A percentile compares a stretch with the other conserved stretches of the same genome.
Evolutionary conservation across 2,113 vertebrate species (phyloP).

Genomic region (Aspiorhynchus laticeps): DNA sequence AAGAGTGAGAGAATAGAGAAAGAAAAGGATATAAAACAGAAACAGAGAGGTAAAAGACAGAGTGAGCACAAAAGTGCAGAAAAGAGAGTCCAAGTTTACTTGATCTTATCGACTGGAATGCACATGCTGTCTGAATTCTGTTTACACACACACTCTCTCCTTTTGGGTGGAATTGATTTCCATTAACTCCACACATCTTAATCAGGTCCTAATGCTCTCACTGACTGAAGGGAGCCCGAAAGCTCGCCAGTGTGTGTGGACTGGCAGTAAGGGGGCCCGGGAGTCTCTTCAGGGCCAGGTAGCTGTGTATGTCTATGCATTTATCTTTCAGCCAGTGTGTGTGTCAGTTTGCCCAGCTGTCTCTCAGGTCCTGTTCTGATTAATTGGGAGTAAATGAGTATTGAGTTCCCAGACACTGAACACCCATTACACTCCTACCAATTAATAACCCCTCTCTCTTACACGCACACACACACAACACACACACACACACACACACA

Average conservation of each 20-base stretch:
- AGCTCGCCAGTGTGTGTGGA: neutral
- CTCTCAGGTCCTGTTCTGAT: constrained; percentile 59
- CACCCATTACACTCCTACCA: constrained; percentile 69
- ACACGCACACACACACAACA: constrained; percentile 16
- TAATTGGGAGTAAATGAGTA: constrained; percentile 65
- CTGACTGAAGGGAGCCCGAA: neutral
- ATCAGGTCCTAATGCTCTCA: constrained; percentile 45
- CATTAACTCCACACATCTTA: constrained; percentile 44
- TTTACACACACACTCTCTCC: constrained; percentile 29
- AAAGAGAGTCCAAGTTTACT: constrained; percentile 10
- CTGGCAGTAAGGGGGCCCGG: neutral
- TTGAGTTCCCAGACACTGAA: constrained; percentile 65
- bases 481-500: neutral
- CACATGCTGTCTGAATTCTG: constrained; percentile 1
- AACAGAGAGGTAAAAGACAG: neutral
- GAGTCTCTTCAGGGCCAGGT: constrained; percentile 32
- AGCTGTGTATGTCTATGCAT: constrained; percentile 43
- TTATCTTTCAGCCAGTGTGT: constrained; percentile 33
- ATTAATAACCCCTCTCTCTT: constrained; percentile 63
- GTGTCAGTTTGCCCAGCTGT: constrained; percentile 42
- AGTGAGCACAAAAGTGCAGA: neutral
- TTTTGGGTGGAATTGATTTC: constrained; percentile 48
- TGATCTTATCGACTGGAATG: constrained; percentile 2
- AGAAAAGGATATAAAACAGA: neutral
- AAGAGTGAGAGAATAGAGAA: neutral